These are phyloP conservation scores for Elgaria multicarinata DNA, from an alignment of 2,113 vertebrate species.

Conservation along the genomic window DNA sequence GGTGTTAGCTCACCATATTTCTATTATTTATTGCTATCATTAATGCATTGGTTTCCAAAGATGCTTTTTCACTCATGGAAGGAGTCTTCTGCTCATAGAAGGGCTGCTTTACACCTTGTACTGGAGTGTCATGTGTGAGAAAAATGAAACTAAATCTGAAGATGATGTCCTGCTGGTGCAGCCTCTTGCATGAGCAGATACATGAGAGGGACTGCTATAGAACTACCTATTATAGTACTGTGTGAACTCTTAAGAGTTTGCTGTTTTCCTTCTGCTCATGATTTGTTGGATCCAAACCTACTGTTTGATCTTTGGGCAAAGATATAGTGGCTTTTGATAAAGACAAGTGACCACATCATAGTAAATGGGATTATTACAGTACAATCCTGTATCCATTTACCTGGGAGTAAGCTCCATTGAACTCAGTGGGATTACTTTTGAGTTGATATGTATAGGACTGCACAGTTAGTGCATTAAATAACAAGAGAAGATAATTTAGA, in stretches of 20 bases:
- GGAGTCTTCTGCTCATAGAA: not conserved
- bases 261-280: not conserved
- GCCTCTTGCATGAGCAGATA: not conserved
- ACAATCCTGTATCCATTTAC: too few species aligned
- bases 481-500: not conserved
- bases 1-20: too few species aligned
- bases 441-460: too few species aligned
- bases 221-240: not conserved
- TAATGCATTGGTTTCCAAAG: not conserved
- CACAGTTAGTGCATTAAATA: not conserved
- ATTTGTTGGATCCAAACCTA: not conserved
- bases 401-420: too few species aligned
- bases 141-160: not conserved
- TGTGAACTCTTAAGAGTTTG: not conserved
- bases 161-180: not conserved
- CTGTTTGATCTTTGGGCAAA: not conserved
- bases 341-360: not conserved
- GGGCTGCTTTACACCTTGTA: not conserved
- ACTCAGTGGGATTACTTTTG: too few species aligned
- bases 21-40: not conserved
- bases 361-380: not conserved
- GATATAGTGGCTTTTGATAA: slow-evolving; percentile 7
- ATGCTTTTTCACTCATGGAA: not conserved
- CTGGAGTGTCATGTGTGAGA: not conserved
- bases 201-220: not conserved